Conservation (phyloP, 1,140 invertebrate genomes). For the Microvelia longipes region DNA sequence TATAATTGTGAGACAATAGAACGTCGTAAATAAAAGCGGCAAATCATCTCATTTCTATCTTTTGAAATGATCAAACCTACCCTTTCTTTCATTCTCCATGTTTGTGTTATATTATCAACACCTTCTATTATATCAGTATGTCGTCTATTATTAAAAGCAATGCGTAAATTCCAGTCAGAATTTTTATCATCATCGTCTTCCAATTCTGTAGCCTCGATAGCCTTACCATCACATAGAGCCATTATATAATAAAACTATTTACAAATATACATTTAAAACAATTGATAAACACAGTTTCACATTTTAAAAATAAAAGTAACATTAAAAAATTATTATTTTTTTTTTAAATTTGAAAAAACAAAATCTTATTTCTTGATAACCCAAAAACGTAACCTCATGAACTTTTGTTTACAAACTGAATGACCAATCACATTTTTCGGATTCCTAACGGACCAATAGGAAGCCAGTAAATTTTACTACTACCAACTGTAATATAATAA, state of each 20-base stretch:
- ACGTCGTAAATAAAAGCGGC: no score
- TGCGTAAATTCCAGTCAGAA: constrained; percentile 43
- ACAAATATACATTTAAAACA: neutral
- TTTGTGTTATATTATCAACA: constrained; percentile 51
- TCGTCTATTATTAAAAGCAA: constrained; percentile 50
- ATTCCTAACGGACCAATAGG: no score
- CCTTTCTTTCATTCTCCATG: constrained; percentile 83
- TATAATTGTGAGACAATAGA: no score
- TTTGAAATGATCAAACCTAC: no score
- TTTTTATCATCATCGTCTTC: constrained; percentile 14
- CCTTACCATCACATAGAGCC: neutral
- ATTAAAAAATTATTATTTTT: neutral
- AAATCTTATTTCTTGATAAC: no score
- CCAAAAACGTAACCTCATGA: no score
- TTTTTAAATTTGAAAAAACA: no score
- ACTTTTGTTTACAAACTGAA: constrained; percentile 1
- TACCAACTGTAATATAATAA: no score
- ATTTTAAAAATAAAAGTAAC: neutral
- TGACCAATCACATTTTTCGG: neutral
- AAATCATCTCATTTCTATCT: no score
- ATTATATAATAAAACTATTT: neutral
- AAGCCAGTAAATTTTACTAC: no score
- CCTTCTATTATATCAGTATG: constrained; percentile 63
- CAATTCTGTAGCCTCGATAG: neutral
- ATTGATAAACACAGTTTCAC: neutral